Percentiles rank a stretch among this genome's conserved stretches.
Conservation (phyloP, 2,113 vertebrate species). For the Nothoprocta pentlandii region DNA sequence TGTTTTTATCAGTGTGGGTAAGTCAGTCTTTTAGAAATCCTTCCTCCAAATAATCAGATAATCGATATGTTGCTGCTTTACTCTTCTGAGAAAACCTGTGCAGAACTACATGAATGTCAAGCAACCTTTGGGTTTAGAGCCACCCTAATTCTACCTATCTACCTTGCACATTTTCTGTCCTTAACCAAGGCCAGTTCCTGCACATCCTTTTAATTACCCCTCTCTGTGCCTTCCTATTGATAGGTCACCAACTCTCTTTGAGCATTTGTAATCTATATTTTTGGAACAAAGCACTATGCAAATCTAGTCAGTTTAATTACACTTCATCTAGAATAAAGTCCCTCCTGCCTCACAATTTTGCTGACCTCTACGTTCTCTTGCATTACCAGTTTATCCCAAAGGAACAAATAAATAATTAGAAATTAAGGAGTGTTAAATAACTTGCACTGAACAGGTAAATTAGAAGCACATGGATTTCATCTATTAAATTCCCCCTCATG, state of each 20-base stretch:
- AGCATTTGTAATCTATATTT: slow-evolving; percentile 26
- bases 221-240: neutral
- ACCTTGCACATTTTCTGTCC: neutral
- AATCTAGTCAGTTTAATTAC: slow-evolving; percentile 70
- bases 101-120: slow-evolving; percentile 30
- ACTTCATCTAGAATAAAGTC: slow-evolving; percentile 38
- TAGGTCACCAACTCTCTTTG: slow-evolving; percentile 43
- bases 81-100: neutral
- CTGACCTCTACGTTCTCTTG: slow-evolving; percentile 48
- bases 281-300: slow-evolving; percentile 63
- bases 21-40: slow-evolving; percentile 3
- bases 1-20: neutral
- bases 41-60: slow-evolving; percentile 7
- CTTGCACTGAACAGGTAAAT: neutral
- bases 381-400: slow-evolving; percentile 22
- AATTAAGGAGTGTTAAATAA: slow-evolving; percentile 48
- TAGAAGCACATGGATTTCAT: neutral
- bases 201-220: slow-evolving; percentile 33
- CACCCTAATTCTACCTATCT: neutral
- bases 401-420: slow-evolving; percentile 66
- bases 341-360: slow-evolving; percentile 20
- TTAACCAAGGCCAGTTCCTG: slow-evolving; percentile 15
- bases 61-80: neutral
- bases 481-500: neutral
- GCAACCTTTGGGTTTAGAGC: slow-evolving; percentile 4